Percentiles rank a stretch among this genome's conserved stretches.
These are phyloP conservation scores for Cnemophilus loriae DNA, from an alignment of 2,113 vertebrate genomes.

Conservation along the genomic window DNA sequence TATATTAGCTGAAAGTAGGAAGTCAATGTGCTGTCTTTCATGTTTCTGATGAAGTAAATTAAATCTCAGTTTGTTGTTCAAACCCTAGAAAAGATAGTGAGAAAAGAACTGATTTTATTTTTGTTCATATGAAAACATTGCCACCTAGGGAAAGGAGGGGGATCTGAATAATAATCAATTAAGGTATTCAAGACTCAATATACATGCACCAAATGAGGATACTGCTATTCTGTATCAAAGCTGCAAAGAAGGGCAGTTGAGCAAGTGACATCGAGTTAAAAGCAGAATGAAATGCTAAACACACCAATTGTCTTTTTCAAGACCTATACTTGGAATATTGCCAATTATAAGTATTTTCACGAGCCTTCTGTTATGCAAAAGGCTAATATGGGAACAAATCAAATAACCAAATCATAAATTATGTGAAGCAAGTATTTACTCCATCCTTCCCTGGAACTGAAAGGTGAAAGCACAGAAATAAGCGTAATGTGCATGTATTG, in stretches of 20 bases:
- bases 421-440: neutral
- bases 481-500: neutral
- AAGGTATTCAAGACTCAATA: neutral
- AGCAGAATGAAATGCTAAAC: neutral
- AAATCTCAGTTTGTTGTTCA: neutral
- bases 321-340: neutral
- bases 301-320: neutral
- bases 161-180: neutral
- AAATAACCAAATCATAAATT: neutral
- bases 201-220: neutral
- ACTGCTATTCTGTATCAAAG: neutral
- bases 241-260: neutral
- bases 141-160: neutral
- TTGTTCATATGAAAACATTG: slow-evolving; percentile 1
- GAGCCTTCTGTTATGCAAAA: neutral
- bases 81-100: neutral
- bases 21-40: neutral
- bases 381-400: neutral
- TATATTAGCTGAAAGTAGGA: neutral
- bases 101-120: neutral
- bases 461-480: neutral
- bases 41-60: neutral
- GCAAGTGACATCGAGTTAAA: neutral
- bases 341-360: neutral
- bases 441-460: neutral